These are phyloP conservation scores for Drosophila biarmipes DNA, from an alignment of 1,140 invertebrate genomes.

Conservation along the genomic window DNA sequence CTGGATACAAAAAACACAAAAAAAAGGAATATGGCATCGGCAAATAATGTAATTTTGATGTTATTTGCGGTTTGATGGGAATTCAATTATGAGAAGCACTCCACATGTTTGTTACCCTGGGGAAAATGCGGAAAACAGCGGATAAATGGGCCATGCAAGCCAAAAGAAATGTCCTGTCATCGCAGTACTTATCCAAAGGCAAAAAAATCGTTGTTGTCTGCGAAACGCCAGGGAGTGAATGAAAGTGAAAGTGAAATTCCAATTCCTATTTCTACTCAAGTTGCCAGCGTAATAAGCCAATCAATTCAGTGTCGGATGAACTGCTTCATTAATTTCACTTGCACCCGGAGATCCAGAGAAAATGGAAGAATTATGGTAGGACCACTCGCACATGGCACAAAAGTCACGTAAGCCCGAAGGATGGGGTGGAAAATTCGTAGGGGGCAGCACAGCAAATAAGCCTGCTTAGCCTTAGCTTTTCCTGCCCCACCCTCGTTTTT, in stretches of 20 bases:
- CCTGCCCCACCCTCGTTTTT: background rate
- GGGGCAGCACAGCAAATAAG: conserved; percentile 49
- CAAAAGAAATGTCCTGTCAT: conserved; percentile 48
- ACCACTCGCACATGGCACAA: conserved; percentile 59
- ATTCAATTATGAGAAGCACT: conserved; percentile 59
- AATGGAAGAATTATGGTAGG: conserved; percentile 54
- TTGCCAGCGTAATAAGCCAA: conserved; percentile 77
- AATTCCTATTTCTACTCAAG: conserved; percentile 37
- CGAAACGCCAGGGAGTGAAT: background rate
- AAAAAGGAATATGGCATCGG: background rate
- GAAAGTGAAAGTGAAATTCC: conserved; percentile 32
- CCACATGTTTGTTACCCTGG: conserved; percentile 19
- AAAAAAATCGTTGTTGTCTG: conserved; percentile 10
- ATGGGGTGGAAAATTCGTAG: background rate
- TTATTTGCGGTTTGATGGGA: conserved; percentile 49
- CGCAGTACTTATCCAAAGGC: conserved; percentile 31
- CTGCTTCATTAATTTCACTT: conserved; percentile 81
- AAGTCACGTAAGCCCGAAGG: conserved; percentile 67
- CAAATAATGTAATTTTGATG: conserved; percentile 77
- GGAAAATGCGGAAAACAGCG: conserved; percentile 16
- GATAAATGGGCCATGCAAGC: conserved; percentile 45
- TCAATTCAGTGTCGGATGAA: conserved; percentile 83
- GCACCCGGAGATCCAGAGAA: conserved; percentile 20
- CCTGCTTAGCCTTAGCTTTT: conserved; percentile 52
- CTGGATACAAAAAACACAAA: background rate